These are phyloP conservation scores for Saguinus imperator DNA, from an alignment of 2,113 vertebrate species.

Conservation along the genomic window DNA sequence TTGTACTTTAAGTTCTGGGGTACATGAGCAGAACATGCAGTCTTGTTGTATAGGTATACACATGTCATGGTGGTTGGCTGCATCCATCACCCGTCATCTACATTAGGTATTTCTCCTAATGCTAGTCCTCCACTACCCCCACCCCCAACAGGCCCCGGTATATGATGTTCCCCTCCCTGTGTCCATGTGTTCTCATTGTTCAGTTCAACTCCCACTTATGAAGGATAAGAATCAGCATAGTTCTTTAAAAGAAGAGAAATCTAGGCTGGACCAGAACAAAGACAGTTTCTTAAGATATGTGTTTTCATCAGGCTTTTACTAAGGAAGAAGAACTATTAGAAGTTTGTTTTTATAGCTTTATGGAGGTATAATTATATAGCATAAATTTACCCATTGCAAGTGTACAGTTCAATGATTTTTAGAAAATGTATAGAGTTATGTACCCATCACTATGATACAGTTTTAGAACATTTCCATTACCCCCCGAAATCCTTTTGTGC, in stretches of 20 bases:
- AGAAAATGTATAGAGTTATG: not conserved
- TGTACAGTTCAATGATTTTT: not conserved
- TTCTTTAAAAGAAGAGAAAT: not conserved
- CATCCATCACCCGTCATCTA: too few species aligned
- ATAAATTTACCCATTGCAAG: not conserved
- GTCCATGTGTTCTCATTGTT: too few species aligned
- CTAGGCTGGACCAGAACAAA: not conserved
- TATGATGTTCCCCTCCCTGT: too few species aligned
- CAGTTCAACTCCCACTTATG: too few species aligned
- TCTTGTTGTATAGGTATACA: too few species aligned
- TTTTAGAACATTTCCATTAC: not conserved
- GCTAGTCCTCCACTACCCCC: too few species aligned
- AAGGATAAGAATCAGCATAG: not conserved
- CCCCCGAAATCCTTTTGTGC: not conserved
- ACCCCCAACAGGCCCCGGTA: too few species aligned
- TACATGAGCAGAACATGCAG: too few species aligned
- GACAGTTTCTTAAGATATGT: not conserved
- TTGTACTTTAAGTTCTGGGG: too few species aligned
- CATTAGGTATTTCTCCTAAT: too few species aligned
- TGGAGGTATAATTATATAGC: not conserved
- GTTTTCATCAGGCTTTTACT: slow-evolving; percentile 12
- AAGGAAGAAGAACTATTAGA: not conserved
- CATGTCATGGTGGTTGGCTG: too few species aligned
- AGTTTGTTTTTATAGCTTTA: not conserved
- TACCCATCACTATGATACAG: not conserved